Conservation (phyloP, 1,140 invertebrate species). For the Lepidotrigona ventralis region DNA sequence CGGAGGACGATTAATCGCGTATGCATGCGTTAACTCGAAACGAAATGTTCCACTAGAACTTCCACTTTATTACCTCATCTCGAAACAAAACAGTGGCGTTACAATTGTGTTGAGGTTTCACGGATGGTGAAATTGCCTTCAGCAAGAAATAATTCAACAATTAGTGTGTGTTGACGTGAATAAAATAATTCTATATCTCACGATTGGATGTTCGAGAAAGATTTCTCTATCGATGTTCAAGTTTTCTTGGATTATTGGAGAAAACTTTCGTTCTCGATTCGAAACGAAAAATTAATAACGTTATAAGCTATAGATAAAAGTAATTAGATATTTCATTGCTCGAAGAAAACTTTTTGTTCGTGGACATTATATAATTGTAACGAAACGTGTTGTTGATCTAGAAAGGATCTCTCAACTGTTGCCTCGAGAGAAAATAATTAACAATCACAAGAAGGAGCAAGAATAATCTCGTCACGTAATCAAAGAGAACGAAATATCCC, state of each 20-base stretch:
- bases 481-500: neutral
- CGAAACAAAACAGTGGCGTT: neutral
- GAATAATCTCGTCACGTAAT: too few species aligned
- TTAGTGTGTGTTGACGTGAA: too few species aligned
- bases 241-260: neutral
- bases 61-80: neutral
- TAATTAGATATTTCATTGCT: too few species aligned
- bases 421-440: too few species aligned
- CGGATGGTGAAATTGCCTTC: neutral
- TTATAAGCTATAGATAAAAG: neutral
- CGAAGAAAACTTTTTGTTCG: too few species aligned
- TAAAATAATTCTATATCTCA: neutral
- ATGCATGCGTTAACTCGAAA: neutral
- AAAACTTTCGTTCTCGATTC: neutral
- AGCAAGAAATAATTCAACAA: neutral
- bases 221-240: neutral
- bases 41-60: neutral
- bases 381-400: too few species aligned
- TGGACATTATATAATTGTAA: neutral
- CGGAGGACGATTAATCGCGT: neutral
- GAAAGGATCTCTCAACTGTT: too few species aligned
- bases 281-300: neutral
- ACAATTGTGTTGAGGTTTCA: neutral
- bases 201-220: neutral
- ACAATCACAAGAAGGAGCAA: too few species aligned